A percentile compares a stretch with the other conserved stretches of the same genome.
Evolutionary conservation across 1,140 invertebrate genomes (phyloP).

Genomic region (Tetranychus urticae): DNA sequence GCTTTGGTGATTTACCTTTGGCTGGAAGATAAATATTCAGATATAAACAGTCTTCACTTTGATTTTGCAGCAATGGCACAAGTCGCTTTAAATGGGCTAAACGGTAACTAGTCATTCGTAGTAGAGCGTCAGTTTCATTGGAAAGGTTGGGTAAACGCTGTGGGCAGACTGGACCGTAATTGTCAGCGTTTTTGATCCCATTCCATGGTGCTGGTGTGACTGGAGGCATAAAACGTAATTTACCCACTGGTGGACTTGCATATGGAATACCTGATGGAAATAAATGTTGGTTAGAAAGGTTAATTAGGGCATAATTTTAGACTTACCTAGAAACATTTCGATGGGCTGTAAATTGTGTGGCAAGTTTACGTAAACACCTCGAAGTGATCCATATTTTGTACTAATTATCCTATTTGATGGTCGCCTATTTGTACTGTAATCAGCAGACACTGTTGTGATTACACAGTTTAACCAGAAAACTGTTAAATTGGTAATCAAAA

Average conservation of each 20-base stretch:
- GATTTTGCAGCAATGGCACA: slow-evolving; percentile 42
- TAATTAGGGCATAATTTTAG: background rate
- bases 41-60: slow-evolving; percentile 77
- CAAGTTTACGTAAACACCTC: slow-evolving; percentile 58
- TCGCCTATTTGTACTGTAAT: background rate
- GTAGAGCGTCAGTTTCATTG: slow-evolving; percentile 37
- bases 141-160: slow-evolving; percentile 26
- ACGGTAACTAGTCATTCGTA: background rate
- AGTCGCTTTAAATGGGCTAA: background rate
- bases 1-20: background rate
- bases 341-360: slow-evolving; percentile 61
- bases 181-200: slow-evolving; percentile 52
- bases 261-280: slow-evolving; percentile 38
- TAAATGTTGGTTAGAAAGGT: background rate
- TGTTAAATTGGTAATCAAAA: too few relatives aligned
- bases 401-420: slow-evolving; percentile 25
- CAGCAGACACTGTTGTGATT: too few relatives aligned
- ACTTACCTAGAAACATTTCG: slow-evolving; percentile 59
- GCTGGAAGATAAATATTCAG: slow-evolving; percentile 71
- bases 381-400: slow-evolving; percentile 67
- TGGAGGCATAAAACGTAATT: slow-evolving; percentile 36
- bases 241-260: slow-evolving; percentile 43
- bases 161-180: slow-evolving; percentile 59
- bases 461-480: too few relatives aligned
- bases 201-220: slow-evolving; percentile 50